Conservation (phyloP, 2,113 vertebrate genomes). For the Prionailurus bengalensis region DNA sequence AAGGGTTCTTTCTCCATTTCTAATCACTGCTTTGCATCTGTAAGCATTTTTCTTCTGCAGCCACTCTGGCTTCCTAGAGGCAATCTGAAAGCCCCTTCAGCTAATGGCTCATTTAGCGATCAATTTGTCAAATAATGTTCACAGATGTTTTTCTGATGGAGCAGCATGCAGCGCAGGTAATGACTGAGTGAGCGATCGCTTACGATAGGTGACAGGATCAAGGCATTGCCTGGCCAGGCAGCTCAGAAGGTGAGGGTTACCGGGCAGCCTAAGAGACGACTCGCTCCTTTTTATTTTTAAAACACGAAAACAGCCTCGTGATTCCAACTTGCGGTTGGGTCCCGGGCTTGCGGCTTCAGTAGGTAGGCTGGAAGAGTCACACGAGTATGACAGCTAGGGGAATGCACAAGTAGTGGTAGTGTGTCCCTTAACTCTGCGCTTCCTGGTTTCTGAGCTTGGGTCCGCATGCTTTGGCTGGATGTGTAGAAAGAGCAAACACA, state of each 20-base stretch:
- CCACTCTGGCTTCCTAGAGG: conserved; percentile 82
- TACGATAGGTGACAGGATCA: conserved; percentile 52
- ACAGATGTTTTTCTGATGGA: conserved; percentile 85
- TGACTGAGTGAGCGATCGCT: conserved; percentile 80
- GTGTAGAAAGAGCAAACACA: conserved; percentile 1
- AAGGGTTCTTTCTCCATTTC: conserved; percentile 36
- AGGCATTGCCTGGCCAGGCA: conserved; percentile 50
- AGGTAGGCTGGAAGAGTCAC: background rate
- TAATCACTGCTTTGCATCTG: conserved; percentile 81
- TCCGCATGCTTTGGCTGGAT: background rate
- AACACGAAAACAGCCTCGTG: background rate
- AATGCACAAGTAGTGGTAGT: background rate
- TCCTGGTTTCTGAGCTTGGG: background rate
- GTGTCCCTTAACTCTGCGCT: background rate
- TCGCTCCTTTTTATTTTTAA: conserved; percentile 53
- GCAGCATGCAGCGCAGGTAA: conserved; percentile 76
- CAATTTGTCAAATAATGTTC: conserved; percentile 88
- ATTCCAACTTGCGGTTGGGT: conserved; percentile 62
- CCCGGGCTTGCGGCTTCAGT: conserved; percentile 6
- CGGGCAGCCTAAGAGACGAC: conserved; percentile 46
- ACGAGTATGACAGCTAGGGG: background rate
- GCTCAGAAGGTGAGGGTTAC: conserved; percentile 8
- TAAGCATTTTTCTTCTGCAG: conserved; percentile 81
- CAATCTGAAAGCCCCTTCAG: conserved; percentile 80
- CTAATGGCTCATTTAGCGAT: conserved; percentile 86